Conservation (phyloP, 1,140 invertebrate species). For the Drosophila sp. region DNA sequence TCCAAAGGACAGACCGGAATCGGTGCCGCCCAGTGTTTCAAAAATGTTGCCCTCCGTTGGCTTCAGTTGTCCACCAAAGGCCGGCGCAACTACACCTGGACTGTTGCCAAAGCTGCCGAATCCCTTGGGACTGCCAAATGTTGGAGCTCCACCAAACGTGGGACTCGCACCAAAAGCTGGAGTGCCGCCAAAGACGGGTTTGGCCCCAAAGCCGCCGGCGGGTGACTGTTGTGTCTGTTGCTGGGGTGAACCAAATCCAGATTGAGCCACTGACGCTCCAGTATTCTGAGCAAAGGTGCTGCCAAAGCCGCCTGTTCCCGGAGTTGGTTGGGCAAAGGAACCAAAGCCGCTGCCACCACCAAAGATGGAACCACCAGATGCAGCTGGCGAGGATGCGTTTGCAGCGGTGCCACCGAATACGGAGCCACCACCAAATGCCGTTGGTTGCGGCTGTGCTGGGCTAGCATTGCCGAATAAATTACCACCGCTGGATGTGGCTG, state of each 20-base stretch:
- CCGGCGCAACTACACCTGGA: constrained; percentile 43
- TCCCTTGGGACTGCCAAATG: constrained; percentile 85
- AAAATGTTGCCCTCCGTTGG: constrained; percentile 85
- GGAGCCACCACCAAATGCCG: constrained; percentile 43
- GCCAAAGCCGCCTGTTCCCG: constrained; percentile 56
- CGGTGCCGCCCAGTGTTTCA: constrained; percentile 86
- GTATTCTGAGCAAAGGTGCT: constrained; percentile 64
- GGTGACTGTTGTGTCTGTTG: constrained; percentile 61
- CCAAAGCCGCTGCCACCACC: constrained; percentile 77
- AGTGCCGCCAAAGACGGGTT: constrained; percentile 75
- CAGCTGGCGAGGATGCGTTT: constrained; percentile 24
- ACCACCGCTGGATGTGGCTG: constrained; percentile 43
- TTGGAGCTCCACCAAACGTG: constrained; percentile 85
- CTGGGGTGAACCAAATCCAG: constrained; percentile 84
- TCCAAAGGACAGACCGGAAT: constrained; percentile 86
- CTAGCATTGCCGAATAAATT: constrained; percentile 62
- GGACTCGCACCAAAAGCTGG: constrained; percentile 85
- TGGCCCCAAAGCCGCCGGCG: constrained; percentile 60
- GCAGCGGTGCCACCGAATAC: constrained; percentile 52
- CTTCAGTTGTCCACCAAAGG: constrained; percentile 67
- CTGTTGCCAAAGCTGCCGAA: constrained; percentile 82
- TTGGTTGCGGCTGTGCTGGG: constrained; percentile 39
- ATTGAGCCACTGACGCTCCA: constrained; percentile 68
- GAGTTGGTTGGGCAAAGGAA: constrained; percentile 75
- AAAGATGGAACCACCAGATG: constrained; percentile 73